phyloP scores from a whole-genome alignment of 2,113 vertebrate species.

The Protobothrops flavoviridis region DNA sequence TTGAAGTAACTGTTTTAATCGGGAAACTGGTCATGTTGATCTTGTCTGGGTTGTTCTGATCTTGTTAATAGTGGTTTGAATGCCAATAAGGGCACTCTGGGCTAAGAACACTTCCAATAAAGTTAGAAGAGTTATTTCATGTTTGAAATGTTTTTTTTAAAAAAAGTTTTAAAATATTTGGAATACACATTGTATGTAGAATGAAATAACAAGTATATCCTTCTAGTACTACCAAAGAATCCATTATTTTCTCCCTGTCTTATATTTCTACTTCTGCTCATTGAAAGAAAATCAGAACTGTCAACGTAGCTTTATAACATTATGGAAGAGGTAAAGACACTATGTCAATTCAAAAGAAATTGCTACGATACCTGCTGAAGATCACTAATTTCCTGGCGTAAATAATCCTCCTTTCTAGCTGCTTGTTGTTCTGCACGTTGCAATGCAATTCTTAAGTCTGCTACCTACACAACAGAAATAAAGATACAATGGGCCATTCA shows the following conservation, averaged over 20 bases:
- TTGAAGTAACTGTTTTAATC: neutral
- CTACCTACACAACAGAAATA: constrained; percentile 75
- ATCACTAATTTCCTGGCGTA: constrained; percentile 92
- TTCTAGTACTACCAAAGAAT: neutral
- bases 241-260: neutral
- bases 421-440: constrained; percentile 92
- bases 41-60: neutral
- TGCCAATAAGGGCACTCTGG: neutral
- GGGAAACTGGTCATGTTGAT: neutral
- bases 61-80: neutral
- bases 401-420: constrained; percentile 94
- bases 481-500: neutral
- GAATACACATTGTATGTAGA: neutral
- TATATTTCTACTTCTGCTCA: neutral
- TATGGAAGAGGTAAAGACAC: neutral
- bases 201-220: neutral
- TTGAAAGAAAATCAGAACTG: neutral
- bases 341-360: neutral
- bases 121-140: neutral
- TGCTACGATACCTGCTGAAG: constrained; percentile 85
- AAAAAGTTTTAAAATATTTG: neutral
- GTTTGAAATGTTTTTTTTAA: neutral
- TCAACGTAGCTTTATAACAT: neutral
- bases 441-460: constrained; percentile 87
- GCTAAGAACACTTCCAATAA: neutral